A percentile compares a stretch with the other conserved stretches of the same genome.
Evolutionary conservation across 2,113 vertebrate species (phyloP).

Genomic region (Fregetta grallaria): DNA sequence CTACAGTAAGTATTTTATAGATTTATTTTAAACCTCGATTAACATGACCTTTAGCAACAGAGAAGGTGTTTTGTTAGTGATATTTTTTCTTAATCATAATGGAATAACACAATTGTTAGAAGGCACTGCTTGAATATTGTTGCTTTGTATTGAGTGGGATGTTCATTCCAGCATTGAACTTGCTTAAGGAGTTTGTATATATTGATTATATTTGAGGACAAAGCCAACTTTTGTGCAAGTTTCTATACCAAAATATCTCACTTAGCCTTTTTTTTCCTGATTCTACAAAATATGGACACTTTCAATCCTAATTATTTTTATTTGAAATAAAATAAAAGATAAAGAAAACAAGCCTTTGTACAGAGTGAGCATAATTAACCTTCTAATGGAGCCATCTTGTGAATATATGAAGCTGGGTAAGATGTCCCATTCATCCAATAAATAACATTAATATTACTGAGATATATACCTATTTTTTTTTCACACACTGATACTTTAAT

Average conservation of each 20-base stretch:
- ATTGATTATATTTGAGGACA: background rate
- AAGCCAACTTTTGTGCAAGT: background rate
- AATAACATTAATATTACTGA: background rate
- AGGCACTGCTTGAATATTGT: background rate
- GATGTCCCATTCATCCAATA: background rate
- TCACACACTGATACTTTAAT: background rate
- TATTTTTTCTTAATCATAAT: background rate
- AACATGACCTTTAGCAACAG: background rate
- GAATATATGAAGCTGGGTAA: background rate
- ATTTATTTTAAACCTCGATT: background rate
- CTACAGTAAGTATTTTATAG: background rate
- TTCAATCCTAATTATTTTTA: background rate
- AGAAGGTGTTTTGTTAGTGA: background rate
- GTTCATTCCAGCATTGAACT: background rate
- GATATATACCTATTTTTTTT: background rate
- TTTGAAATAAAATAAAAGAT: background rate
- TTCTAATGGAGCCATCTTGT: background rate
- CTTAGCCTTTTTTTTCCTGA: background rate
- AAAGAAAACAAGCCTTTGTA: background rate
- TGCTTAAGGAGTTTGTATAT: background rate
- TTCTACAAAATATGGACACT: background rate
- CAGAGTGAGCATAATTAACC: rapidly evolving
- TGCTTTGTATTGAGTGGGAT: background rate
- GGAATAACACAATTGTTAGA: background rate
- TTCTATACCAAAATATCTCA: background rate